These are phyloP conservation scores for Macaca nemestrina DNA, from an alignment of 2,113 vertebrate species.

Conservation along the genomic window DNA sequence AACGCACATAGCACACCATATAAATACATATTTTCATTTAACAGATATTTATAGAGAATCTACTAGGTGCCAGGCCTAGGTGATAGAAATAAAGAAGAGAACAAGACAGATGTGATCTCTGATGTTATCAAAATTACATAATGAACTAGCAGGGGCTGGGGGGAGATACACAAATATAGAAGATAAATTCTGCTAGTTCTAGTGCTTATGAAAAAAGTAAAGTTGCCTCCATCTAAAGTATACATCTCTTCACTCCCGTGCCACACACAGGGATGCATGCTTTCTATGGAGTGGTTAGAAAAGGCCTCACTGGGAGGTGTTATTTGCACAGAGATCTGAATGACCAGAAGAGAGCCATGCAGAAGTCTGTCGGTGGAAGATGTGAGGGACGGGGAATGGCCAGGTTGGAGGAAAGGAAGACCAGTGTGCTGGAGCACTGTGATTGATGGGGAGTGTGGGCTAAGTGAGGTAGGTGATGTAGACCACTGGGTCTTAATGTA, in stretches of 20 bases:
- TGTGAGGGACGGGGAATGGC: not conserved
- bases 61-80: not conserved
- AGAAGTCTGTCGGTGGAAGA: not conserved
- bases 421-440: not conserved
- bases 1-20: not conserved
- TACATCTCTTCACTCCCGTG: too few species aligned
- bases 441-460: not conserved
- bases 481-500: not conserved
- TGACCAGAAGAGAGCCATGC: not conserved
- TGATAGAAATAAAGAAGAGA: not conserved
- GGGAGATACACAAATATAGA: not conserved
- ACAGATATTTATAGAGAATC: not conserved
- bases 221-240: not conserved
- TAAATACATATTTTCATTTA: not conserved
- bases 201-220: not conserved
- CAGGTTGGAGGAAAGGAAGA: not conserved
- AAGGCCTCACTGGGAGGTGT: not conserved
- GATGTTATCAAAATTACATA: not conserved
- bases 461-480: not conserved
- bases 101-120: not conserved
- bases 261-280: not conserved
- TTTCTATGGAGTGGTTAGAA: not conserved
- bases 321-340: not conserved
- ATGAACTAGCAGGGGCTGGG: fast-evolving
- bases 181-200: not conserved